phyloP scores from a whole-genome alignment of 2,797 vertebrate species.

The Spheniscus humboldti region DNA sequence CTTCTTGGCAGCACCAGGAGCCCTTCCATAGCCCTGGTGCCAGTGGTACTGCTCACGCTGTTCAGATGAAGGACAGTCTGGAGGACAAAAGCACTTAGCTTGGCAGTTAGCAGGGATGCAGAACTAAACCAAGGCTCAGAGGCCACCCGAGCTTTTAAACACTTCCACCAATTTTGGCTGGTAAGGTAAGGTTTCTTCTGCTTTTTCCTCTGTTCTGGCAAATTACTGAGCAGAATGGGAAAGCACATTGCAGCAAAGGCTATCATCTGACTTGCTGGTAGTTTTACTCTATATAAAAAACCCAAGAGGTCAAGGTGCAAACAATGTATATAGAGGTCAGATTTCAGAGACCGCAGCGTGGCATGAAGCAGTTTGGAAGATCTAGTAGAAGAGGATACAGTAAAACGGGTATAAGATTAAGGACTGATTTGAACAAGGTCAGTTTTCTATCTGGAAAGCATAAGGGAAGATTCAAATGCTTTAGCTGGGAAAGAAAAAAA shows the following conservation, averaged over 20 bases:
- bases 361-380: not conserved
- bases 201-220: not conserved
- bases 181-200: not conserved
- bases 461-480: not conserved
- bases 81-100: not conserved
- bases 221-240: not conserved
- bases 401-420: not conserved
- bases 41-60: not conserved
- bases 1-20: slow-evolving; percentile 7
- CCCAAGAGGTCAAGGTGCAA: not conserved
- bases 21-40: not conserved
- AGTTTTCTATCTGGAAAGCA: not conserved
- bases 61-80: not conserved
- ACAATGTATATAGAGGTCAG: not conserved
- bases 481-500: not conserved
- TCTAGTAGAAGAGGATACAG: not conserved
- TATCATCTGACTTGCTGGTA: not conserved
- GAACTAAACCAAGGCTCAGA: not conserved
- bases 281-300: not conserved
- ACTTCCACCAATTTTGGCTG: not conserved
- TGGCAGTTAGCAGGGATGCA: not conserved
- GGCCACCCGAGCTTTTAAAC: not conserved
- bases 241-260: not conserved
- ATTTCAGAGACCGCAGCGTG: not conserved
- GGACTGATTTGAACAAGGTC: not conserved